These are phyloP conservation scores for Gymnothorax javanicus DNA, from an alignment of 2,797 vertebrate species.

Conservation along the genomic window DNA sequence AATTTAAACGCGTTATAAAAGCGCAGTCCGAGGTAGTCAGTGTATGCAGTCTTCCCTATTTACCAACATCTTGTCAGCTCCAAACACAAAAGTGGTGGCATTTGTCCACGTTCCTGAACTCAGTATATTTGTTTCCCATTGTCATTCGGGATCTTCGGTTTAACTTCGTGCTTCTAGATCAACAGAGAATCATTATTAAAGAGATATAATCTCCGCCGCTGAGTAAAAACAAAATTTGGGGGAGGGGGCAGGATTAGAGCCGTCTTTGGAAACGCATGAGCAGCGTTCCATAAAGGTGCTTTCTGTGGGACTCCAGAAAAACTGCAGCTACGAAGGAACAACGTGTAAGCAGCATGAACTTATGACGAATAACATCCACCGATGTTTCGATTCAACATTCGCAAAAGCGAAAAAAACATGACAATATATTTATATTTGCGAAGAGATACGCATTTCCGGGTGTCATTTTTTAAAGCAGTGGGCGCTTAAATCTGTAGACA, in stretches of 20 bases:
- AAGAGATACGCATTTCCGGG: neutral
- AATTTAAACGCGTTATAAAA: neutral
- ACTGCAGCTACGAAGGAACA: neutral
- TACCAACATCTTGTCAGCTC: neutral
- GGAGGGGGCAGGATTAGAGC: neutral
- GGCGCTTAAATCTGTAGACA: neutral
- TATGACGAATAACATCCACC: neutral
- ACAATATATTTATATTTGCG: neutral
- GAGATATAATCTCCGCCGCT: neutral
- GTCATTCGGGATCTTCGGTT: neutral
- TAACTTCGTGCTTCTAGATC: neutral
- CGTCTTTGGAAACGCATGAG: neutral
- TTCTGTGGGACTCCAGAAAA: neutral
- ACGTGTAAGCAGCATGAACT: neutral
- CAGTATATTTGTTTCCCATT: neutral
- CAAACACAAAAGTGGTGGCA: neutral
- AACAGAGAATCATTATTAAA: neutral
- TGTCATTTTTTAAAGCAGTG: neutral
- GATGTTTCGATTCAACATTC: neutral
- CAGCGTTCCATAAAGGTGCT: neutral
- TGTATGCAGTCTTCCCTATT: neutral
- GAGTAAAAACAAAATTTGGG: neutral
- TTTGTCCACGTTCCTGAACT: neutral
- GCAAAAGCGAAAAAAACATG: neutral
- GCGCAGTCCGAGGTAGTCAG: neutral